Evolutionary conservation across 2,888 invertebrate genomes (phyloP).

Genomic region (Tenthredo distinguenda): DNA sequence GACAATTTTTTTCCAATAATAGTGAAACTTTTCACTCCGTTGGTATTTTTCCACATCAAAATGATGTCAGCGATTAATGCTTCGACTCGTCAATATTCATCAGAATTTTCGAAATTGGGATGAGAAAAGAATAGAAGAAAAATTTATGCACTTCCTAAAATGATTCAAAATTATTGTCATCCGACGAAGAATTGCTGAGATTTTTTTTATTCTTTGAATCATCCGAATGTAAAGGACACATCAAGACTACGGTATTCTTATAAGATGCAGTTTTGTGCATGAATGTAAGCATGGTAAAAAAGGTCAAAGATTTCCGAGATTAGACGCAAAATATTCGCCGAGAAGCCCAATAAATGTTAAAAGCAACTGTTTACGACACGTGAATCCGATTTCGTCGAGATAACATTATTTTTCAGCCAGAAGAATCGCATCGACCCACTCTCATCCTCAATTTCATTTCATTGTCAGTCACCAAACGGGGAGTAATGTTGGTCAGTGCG

Average conservation of each 20-base stretch:
- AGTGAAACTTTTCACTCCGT: neutral
- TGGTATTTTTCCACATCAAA: neutral
- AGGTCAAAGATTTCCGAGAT: neutral
- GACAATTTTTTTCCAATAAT: neutral
- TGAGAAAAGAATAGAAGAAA: neutral
- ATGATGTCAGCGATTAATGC: neutral
- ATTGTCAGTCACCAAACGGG: neutral
- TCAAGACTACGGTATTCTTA: neutral
- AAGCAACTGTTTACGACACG: neutral
- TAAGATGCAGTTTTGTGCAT: neutral
- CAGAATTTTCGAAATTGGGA: neutral
- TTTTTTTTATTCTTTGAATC: neutral
- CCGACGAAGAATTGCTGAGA: neutral
- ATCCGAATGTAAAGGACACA: neutral
- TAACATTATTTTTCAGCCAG: neutral
- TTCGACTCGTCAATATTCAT: neutral
- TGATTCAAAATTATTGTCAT: neutral
- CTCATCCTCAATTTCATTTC: neutral
- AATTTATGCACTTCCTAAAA: neutral
- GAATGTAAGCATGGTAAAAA: neutral
- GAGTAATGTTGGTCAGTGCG: neutral
- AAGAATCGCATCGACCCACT: neutral
- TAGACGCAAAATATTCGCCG: neutral
- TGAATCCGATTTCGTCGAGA: neutral
- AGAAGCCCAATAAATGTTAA: neutral